Percentiles rank a stretch among this genome's conserved stretches.
Conservation (phyloP, 2,888 invertebrate species). For the Dusona sp. region DNA sequence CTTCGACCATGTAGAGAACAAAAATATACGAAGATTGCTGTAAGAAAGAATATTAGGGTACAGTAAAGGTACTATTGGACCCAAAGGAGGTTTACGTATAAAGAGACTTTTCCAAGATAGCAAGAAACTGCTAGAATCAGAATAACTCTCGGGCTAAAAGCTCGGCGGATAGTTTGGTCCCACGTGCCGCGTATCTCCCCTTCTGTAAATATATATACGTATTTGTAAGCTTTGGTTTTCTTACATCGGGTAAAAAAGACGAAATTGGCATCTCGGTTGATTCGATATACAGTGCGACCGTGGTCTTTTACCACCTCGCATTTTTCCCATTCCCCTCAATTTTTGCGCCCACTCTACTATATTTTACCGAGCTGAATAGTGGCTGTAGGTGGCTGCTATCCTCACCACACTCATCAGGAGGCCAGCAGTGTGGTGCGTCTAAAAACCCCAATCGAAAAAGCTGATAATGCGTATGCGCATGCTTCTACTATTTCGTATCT, state of each 20-base stretch:
- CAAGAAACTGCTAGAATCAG: constrained; percentile 66
- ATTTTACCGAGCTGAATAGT: too few relatives aligned
- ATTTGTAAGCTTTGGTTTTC: constrained; percentile 1
- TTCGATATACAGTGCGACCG: constrained; percentile 2
- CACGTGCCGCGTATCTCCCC: constrained; percentile 64
- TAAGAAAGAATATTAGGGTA: neutral
- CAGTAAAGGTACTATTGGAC: neutral
- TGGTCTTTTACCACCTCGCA: too few relatives aligned
- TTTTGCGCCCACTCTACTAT: too few relatives aligned
- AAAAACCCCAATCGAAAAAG: too few relatives aligned
- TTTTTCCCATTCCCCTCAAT: too few relatives aligned
- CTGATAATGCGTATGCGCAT: too few relatives aligned
- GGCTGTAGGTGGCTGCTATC: too few relatives aligned
- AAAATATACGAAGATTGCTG: neutral
- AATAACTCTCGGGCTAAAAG: constrained; percentile 65
- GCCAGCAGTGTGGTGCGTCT: too few relatives aligned
- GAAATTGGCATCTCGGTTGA: constrained; percentile 29
- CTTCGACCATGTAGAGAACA: neutral
- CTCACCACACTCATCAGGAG: too few relatives aligned
- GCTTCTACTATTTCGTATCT: too few relatives aligned
- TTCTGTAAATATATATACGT: constrained; percentile 4
- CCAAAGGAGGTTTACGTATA: constrained; percentile 42
- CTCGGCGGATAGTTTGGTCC: constrained; percentile 61
- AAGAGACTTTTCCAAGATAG: constrained; percentile 51
- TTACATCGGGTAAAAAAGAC: neutral